Evolutionary conservation across 2,888 invertebrate species (phyloP).

Genomic region (Gymnoscelis rufifasciata): DNA sequence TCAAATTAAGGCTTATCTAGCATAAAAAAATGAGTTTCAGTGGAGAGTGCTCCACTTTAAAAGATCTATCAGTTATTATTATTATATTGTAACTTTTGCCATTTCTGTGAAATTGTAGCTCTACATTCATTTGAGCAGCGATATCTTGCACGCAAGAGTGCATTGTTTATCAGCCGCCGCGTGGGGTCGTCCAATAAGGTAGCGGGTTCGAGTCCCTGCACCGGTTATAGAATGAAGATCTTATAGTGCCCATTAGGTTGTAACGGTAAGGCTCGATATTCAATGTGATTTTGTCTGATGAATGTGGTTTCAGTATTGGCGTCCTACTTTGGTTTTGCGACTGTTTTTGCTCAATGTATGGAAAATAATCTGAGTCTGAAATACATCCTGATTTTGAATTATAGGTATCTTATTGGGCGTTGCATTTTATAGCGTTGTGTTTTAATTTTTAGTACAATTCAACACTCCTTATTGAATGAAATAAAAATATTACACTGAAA

Average conservation of each 20-base stretch:
- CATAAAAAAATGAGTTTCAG: too few relatives aligned
- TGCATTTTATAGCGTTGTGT: too few relatives aligned
- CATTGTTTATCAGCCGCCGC: constrained; percentile 57
- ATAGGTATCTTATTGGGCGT: too few relatives aligned
- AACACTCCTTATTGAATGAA: too few relatives aligned
- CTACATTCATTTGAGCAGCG: constrained; percentile 44
- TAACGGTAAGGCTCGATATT: constrained; percentile 18
- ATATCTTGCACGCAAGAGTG: constrained; percentile 47
- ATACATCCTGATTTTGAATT: too few relatives aligned
- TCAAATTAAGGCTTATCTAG: too few relatives aligned
- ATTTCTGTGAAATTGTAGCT: constrained; percentile 25
- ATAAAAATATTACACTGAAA: too few relatives aligned
- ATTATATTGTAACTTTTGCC: neutral
- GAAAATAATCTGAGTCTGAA: too few relatives aligned
- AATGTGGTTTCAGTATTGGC: constrained; percentile 6
- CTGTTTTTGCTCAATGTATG: neutral
- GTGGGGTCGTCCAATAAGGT: constrained; percentile 62
- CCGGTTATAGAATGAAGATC: constrained; percentile 35
- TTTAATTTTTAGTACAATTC: too few relatives aligned
- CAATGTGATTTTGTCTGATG: constrained; percentile 10
- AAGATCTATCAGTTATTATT: too few relatives aligned
- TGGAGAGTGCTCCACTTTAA: too few relatives aligned
- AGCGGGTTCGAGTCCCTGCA: constrained; percentile 46
- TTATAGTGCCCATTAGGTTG: constrained; percentile 21
- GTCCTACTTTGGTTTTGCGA: neutral